Percentiles rank a stretch among this genome's conserved stretches.
Evolutionary conservation across 2,113 vertebrate genomes (phyloP).

Genomic region (Rhodinocichla rosea): DNA sequence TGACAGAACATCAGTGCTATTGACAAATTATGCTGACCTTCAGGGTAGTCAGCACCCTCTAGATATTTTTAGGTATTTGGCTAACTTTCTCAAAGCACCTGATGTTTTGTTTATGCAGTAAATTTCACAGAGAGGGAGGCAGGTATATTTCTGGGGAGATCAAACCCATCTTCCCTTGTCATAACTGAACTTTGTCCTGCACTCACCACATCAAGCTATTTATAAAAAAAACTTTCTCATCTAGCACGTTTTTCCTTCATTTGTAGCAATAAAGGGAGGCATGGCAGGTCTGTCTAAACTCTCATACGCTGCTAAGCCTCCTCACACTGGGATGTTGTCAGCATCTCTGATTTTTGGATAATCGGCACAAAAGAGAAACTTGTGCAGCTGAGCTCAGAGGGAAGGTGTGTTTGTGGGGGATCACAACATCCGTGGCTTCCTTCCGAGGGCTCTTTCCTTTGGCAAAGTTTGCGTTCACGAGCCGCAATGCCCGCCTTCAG

Average conservation of each 20-base stretch:
- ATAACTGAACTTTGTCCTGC: not conserved
- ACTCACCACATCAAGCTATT: not conserved
- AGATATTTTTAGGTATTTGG: conserved; percentile 54
- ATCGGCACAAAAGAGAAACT: not conserved
- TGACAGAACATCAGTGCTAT: not conserved
- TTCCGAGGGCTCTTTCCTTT: not conserved
- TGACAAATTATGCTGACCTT: conserved; percentile 45
- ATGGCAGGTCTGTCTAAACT: not conserved
- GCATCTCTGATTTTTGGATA: not conserved
- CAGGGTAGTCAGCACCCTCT: conserved; percentile 17
- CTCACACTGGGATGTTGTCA: not conserved
- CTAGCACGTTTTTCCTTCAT: not conserved
- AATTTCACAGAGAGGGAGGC: not conserved
- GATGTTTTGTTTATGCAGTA: conserved; percentile 53
- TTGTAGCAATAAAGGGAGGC: not conserved
- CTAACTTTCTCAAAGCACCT: conserved; percentile 46
- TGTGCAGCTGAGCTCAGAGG: not conserved
- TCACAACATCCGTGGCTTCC: not conserved
- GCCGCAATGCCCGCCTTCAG: conserved; percentile 71
- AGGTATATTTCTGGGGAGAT: not conserved
- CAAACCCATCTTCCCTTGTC: not conserved
- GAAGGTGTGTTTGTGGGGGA: not conserved
- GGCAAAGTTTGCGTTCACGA: not conserved
- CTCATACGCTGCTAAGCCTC: not conserved
- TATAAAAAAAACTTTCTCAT: not conserved